phyloP scores from a whole-genome alignment of 2,797 vertebrate species.

The Lacerta viridis region DNA sequence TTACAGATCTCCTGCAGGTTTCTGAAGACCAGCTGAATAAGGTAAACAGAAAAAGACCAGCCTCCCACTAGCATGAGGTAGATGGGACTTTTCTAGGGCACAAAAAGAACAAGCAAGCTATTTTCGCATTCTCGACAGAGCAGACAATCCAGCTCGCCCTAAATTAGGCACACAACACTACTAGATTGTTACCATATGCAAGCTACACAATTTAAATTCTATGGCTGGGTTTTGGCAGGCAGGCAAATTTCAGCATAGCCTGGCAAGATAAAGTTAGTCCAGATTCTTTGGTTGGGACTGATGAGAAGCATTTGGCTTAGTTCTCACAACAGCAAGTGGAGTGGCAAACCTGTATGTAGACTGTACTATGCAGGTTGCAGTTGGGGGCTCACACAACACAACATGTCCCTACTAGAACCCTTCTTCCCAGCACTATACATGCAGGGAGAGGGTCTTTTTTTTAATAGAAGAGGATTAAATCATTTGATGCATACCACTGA shows the following conservation, averaged over 20 bases:
- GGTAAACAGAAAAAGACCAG: conserved; percentile 95
- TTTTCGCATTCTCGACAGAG: not conserved
- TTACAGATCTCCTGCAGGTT: conserved; percentile 90
- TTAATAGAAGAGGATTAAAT: too few species aligned
- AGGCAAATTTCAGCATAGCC: not conserved
- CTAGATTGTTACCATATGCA: not conserved
- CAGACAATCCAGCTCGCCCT: not conserved
- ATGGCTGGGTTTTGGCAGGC: not conserved
- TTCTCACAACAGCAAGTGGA: not conserved
- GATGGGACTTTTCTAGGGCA: conserved; percentile 91
- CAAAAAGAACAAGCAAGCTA: conserved; percentile 18
- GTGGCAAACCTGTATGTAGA: not conserved
- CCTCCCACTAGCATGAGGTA: conserved; percentile 91
- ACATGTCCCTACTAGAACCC: not conserved
- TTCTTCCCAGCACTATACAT: not conserved
- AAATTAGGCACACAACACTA: not conserved
- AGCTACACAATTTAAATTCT: not conserved
- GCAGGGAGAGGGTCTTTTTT: not conserved
- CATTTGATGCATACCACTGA: not conserved
- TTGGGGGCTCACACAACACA: not conserved
- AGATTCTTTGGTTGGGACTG: not conserved
- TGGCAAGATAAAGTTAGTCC: not conserved
- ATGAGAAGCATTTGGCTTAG: not conserved
- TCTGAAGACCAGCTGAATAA: conserved; percentile 92
- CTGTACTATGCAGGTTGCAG: not conserved